Evolutionary conservation across 2,113 vertebrate genomes (phyloP).

Genomic region (Alligator sinensis): DNA sequence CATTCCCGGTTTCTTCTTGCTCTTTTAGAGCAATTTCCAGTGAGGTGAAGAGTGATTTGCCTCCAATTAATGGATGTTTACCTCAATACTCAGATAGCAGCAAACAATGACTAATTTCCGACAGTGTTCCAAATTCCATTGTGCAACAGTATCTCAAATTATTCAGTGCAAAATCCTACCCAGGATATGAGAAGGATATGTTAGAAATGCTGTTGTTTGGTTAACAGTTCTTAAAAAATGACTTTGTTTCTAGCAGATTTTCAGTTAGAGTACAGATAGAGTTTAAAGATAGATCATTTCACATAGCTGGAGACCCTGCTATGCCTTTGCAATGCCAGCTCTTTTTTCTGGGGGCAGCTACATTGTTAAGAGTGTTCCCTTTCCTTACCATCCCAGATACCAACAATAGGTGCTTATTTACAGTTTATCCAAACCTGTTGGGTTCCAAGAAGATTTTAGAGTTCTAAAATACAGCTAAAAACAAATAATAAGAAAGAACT

Average conservation of each 20-base stretch:
- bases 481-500: background rate
- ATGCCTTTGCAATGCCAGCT: background rate
- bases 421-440: background rate
- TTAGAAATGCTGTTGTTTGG: background rate
- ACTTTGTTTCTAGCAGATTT: background rate
- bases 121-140: background rate
- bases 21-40: background rate
- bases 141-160: background rate
- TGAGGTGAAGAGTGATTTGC: background rate
- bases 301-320: background rate
- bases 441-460: background rate
- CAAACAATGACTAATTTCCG: background rate
- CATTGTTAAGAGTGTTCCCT: background rate
- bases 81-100: background rate
- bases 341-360: background rate
- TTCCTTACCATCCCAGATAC: background rate
- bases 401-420: background rate
- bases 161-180: background rate
- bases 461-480: background rate
- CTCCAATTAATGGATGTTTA: background rate
- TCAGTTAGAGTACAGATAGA: background rate
- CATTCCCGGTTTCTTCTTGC: background rate
- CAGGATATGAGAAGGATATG: background rate
- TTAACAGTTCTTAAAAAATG: background rate
- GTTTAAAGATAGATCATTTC: background rate